These are phyloP conservation scores for Lamprologus callipterus DNA, from an alignment of 2,113 vertebrate species.

Conservation along the genomic window DNA sequence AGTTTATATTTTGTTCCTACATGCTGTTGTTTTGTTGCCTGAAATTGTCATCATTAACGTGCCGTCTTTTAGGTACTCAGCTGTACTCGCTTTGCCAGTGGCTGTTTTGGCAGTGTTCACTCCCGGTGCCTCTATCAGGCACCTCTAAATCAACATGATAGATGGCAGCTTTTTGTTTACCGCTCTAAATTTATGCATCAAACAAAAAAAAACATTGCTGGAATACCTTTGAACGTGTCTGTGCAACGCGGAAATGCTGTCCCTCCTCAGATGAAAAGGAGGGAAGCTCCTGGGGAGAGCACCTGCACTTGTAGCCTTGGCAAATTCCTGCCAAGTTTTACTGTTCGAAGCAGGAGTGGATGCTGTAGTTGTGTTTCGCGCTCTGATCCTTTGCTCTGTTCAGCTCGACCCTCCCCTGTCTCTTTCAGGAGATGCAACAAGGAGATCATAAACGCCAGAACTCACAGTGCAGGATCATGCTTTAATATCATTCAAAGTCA, in stretches of 20 bases:
- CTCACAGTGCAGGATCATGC: neutral
- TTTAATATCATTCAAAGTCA: constrained; percentile 9
- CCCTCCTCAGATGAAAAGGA: constrained; percentile 3
- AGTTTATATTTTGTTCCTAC: neutral
- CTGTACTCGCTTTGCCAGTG: neutral
- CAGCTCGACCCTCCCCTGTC: neutral
- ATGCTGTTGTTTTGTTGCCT: neutral
- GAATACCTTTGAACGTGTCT: constrained; percentile 61
- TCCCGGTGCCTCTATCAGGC: neutral
- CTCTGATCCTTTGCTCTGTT: neutral
- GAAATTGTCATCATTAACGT: neutral
- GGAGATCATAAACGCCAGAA: neutral
- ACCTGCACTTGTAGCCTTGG: constrained; percentile 41
- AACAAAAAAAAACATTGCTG: constrained; percentile 43
- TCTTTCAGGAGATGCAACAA: neutral
- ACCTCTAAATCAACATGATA: neutral
- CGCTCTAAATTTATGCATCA: constrained; percentile 30
- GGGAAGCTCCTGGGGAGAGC: constrained; percentile 34
- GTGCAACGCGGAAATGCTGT: constrained; percentile 33
- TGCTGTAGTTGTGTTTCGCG: neutral
- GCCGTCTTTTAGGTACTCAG: neutral
- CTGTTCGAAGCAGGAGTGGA: neutral
- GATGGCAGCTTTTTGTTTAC: constrained; percentile 30
- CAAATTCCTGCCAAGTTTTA: constrained; percentile 30
- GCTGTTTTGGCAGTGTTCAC: neutral